Evolutionary conservation across 2,888 invertebrate genomes (phyloP).

Genomic region (Eilema griseolum): DNA sequence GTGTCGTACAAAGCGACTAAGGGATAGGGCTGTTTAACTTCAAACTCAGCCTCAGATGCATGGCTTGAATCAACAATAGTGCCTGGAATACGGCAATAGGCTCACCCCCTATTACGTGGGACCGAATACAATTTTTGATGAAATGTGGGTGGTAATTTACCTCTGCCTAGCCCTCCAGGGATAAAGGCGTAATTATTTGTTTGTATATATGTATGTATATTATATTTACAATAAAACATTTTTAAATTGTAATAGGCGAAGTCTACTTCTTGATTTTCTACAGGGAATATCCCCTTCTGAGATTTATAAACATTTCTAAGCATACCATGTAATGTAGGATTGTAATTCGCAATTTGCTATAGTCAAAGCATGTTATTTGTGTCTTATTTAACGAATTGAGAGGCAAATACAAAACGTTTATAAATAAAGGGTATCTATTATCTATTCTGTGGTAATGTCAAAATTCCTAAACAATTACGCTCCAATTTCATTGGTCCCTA

Average conservation of each 20-base stretch:
- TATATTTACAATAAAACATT: neutral
- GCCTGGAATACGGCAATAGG: no score
- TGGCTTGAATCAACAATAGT: no score
- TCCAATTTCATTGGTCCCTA: neutral
- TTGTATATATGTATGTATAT: no score
- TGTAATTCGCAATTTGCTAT: neutral
- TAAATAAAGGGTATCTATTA: conserved; percentile 2
- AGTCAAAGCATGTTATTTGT: neutral
- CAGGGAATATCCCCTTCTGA: neutral
- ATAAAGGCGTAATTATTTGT: no score
- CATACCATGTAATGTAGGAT: neutral
- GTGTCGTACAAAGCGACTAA: no score
- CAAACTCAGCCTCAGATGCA: no score
- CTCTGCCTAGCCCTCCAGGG: no score
- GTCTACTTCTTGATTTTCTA: neutral
- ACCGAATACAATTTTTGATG: no score
- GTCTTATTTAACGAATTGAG: neutral
- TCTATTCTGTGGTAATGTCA: neutral
- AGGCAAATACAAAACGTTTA: neutral
- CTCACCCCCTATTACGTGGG: no score
- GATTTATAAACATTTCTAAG: neutral
- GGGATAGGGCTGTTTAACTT: no score
- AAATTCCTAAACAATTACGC: neutral
- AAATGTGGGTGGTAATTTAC: no score
- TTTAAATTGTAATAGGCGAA: neutral